These are phyloP conservation scores for Eledone cirrhosa DNA, from an alignment of 2,888 invertebrate species.

Conservation along the genomic window DNA sequence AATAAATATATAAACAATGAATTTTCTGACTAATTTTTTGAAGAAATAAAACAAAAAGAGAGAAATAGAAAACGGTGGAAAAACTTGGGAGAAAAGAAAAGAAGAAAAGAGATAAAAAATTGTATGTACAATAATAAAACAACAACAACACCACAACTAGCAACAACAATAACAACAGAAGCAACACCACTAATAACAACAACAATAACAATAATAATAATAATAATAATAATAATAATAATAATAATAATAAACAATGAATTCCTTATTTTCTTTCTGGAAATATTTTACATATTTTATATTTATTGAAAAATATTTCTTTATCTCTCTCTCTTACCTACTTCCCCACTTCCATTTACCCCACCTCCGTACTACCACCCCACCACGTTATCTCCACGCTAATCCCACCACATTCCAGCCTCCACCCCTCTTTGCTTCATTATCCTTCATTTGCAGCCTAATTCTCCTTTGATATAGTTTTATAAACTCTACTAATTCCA, in stretches of 20 bases:
- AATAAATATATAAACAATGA: no score
- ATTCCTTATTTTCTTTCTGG: not conserved
- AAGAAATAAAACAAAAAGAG: no score
- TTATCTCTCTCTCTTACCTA: not conserved
- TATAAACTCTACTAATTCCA: no score
- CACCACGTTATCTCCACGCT: not conserved
- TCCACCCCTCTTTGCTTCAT: not conserved
- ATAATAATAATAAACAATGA: not conserved
- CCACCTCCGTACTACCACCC: not conserved
- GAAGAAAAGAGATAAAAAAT: not conserved
- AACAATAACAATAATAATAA: not conserved
- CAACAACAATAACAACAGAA: not conserved
- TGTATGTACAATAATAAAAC: not conserved
- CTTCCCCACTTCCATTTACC: not conserved
- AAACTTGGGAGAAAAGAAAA: no score
- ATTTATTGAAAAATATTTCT: not conserved
- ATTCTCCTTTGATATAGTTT: no score
- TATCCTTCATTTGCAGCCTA: not conserved
- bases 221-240: not conserved
- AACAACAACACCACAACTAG: not conserved
- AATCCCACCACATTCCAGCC: not conserved
- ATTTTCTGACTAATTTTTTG: no score
- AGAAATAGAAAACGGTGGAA: no score
- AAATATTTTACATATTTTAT: not conserved
- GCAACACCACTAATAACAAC: not conserved